Base-by-base conservation (phyloP, 2,888 invertebrate genomes). In the Tetragonula carbonaria region DNA sequence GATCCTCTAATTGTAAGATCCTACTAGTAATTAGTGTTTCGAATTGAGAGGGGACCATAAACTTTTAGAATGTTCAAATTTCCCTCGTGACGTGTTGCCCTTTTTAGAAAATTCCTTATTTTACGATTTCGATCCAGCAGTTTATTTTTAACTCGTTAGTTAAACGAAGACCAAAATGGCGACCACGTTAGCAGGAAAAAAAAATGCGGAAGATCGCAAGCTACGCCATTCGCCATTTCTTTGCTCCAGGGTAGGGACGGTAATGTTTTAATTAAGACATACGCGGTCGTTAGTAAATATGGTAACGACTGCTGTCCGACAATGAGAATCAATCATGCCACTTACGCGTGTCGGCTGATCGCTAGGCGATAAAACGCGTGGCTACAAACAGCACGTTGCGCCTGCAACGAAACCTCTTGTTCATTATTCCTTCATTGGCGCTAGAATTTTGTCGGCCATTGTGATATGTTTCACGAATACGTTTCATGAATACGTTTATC, bases 271-370 rank as follows among this genome's bases (percentile, higher is more conserved):
- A 92, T 93, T 91, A 91, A 91, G 92, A 91, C 88, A 84, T 84
- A 88, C 90, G 83, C 82, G 84, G 86, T 86, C 87, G 90, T 91
- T 85, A 82, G 89, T 86, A 89, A 90, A 91, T 90, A 91, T 90
- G 89, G 88, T 88, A 92, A 91, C 90, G 87, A 92, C 85, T 68
- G 83, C 76, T 84, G 86, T 78, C 79, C 83, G 78, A 84, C 84
- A 85, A 87, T 85, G 86, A 89, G 88, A 90, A 93, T 93, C 93
- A 92, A 92, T 93, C 93, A 93, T 91, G 88, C 87, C 78, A 85
- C 82, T 89, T 87, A 90, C 85, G 90, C 89, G 88, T 87, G 86
- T 87, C 87, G 78, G 87, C 72, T 80, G 88, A 86, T 92, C 85
- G 88, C 85, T 66, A 72, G 63, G 72, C 81, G 90, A 89, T 89